Evolutionary conservation across 2,888 invertebrate species (phyloP).

Genomic region (Ichneumon xanthorius): DNA sequence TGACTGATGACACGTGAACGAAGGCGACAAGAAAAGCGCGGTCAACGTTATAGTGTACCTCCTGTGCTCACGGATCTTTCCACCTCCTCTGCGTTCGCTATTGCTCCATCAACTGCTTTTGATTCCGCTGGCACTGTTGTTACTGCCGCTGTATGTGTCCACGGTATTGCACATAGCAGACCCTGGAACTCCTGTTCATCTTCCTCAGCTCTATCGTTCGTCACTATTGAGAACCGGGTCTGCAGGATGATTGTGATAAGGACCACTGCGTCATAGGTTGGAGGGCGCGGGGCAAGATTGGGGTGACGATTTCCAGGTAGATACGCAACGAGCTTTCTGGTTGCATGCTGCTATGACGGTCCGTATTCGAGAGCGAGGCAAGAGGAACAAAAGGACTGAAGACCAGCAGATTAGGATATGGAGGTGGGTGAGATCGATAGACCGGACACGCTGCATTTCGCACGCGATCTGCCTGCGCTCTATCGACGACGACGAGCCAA

Average conservation of each 20-base stretch:
- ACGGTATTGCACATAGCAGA: too few relatives aligned
- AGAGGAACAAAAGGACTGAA: neutral
- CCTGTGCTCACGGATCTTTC: conserved; percentile 32
- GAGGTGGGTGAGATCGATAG: neutral
- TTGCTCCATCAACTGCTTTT: conserved; percentile 56
- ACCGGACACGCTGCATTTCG: conserved; percentile 67
- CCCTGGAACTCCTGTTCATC: neutral
- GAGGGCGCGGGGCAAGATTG: neutral
- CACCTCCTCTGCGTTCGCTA: conserved; percentile 15
- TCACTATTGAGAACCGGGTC: neutral
- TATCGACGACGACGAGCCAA: neutral
- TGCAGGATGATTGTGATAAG: neutral
- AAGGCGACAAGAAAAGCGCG: conserved; percentile 78
- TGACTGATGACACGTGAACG: conserved; percentile 81
- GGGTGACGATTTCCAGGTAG: neutral
- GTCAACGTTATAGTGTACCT: conserved; percentile 48
- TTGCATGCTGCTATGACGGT: neutral
- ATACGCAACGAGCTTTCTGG: neutral
- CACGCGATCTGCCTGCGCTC: conserved; percentile 69
- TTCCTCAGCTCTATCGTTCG: neutral
- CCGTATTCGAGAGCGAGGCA: neutral
- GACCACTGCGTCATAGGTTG: neutral
- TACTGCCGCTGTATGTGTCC: conserved; percentile 30
- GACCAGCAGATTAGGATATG: neutral
- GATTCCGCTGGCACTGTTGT: conserved; percentile 41